These are phyloP conservation scores for Illadopsis cleaveri DNA, from an alignment of 2,113 vertebrate species.

Conservation along the genomic window DNA sequence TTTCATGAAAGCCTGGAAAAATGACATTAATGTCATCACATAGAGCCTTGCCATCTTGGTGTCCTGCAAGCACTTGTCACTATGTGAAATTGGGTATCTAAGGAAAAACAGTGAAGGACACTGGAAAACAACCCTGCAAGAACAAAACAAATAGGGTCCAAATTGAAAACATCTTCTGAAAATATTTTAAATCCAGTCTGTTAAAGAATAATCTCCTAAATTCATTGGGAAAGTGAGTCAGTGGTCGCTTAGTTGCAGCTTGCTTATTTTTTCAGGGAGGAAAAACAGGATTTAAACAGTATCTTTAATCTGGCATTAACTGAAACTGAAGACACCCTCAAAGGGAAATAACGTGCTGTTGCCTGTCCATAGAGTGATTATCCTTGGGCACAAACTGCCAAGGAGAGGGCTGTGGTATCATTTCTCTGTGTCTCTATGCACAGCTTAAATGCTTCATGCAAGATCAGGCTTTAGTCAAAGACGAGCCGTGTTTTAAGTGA, in stretches of 20 bases:
- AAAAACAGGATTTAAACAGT: background rate
- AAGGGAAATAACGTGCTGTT: background rate
- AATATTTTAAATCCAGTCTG: background rate
- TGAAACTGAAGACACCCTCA: background rate
- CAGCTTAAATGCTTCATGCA: background rate
- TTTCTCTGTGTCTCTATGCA: background rate
- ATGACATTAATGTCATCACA: background rate
- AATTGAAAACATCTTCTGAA: background rate
- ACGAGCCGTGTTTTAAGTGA: background rate
- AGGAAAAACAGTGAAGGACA: background rate
- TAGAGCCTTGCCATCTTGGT: background rate
- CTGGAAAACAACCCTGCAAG: background rate
- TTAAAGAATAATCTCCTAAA: background rate
- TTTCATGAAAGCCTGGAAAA: background rate
- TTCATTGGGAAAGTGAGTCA: background rate
- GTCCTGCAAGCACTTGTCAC: background rate
- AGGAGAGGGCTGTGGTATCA: rapidly evolving
- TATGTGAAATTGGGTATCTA: background rate
- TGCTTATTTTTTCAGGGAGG: background rate
- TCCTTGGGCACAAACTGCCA: background rate
- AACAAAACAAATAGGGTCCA: background rate
- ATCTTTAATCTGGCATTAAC: background rate
- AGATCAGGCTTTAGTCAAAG: background rate
- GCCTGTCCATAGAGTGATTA: background rate
- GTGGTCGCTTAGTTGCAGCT: background rate